Evolutionary conservation across 1,140 invertebrate genomes (phyloP).

Genomic region (Trichonephila inaurata): DNA sequence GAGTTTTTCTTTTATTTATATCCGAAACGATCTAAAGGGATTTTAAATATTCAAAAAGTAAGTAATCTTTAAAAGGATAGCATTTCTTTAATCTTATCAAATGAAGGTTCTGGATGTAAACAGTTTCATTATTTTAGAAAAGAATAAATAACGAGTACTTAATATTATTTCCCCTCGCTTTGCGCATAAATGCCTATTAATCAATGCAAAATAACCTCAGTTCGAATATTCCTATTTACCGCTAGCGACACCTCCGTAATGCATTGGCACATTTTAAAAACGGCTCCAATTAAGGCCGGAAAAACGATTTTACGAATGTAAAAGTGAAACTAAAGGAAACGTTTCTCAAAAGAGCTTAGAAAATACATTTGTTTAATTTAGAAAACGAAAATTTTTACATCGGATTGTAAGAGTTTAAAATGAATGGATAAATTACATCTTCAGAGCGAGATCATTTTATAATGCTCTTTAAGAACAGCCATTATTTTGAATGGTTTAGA

Average conservation of each 20-base stretch:
- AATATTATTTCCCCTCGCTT: neutral
- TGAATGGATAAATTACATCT: slow-evolving; percentile 1
- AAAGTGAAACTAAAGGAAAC: neutral
- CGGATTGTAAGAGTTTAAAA: neutral
- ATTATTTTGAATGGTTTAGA: neutral
- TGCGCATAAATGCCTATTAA: neutral
- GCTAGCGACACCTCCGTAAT: neutral
- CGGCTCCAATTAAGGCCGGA: neutral
- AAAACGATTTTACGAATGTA: neutral
- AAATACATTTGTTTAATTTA: slow-evolving; percentile 3
- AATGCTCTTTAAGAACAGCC: neutral
- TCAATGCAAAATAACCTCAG: neutral
- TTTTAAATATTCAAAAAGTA: neutral
- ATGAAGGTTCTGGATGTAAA: neutral
- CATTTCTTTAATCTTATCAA: neutral
- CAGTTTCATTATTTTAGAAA: neutral
- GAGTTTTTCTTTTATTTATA: neutral
- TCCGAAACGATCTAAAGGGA: neutral
- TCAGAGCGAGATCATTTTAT: neutral
- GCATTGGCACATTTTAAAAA: neutral
- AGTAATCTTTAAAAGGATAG: neutral
- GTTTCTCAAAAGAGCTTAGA: neutral
- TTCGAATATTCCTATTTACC: neutral
- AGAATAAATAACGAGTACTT: neutral
- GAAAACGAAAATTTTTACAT: neutral